Base-by-base conservation (phyloP, 2,113 vertebrate genomes). In the Dolichallabes microphthalmus region DNA sequence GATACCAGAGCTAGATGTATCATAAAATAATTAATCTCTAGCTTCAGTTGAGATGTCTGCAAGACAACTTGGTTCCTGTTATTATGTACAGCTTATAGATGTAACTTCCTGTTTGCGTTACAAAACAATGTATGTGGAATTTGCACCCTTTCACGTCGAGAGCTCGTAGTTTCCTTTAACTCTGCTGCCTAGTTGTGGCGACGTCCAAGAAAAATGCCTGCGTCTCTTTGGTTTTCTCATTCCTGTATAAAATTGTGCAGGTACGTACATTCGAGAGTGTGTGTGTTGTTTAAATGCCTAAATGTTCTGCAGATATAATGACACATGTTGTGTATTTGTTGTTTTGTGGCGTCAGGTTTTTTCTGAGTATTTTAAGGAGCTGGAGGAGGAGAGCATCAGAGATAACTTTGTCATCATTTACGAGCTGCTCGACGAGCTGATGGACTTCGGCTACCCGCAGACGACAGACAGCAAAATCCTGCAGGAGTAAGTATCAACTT, bases 331-430 rank as follows among this genome's bases (percentile, higher is more conserved):
- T 35, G 25, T 35, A 13, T 25, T 45, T 53, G 3, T 0, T 22
- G 73, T 78, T 45, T 78, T 83, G 3, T 74, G 57, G 0, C 88
- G 85, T 19, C 92, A 96, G 98, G 98, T 99, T 71, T 99, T 99
- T 91, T 98, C 98, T 0, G 98, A 99, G 87, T 99, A 99, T 92
- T 99, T 99, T 91, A 99, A 99, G 92, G 98, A 99, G 88, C 35
- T 99, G 93, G 98, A 99, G 93, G 98, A 99, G 90, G 98, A 99
- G 90, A 99, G 98, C 91, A 99, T 99, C 90, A 95, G 98, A 20
- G 98, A 99, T 92, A 99, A 99, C 88, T 99, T 99, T 81, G 98
- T 99, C 85, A 99, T 99, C 92, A 98, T 99, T 93, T 99, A 99
- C 22, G 98, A 99, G 92, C 94, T 99, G 85, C 94, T 99, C 93